These are phyloP conservation scores for Mobula hypostoma DNA, from an alignment of 2,113 vertebrate genomes.

Conservation along the genomic window DNA sequence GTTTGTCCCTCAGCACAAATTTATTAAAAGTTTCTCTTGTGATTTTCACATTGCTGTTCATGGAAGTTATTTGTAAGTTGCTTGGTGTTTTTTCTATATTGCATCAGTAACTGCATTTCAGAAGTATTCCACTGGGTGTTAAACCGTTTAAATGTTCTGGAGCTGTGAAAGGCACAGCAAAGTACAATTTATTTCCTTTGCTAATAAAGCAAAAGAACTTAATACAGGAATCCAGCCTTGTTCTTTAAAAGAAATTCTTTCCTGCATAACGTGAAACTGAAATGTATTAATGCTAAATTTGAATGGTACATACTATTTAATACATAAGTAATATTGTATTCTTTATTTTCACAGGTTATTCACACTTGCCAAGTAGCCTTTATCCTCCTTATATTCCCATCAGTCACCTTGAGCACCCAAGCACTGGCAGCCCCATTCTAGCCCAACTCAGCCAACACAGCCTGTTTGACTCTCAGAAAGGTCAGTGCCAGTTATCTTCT, in stretches of 20 bases:
- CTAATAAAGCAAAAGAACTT: neutral
- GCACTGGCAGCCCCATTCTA: slow-evolving; percentile 59
- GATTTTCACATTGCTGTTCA: neutral
- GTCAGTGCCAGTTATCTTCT: slow-evolving; percentile 54
- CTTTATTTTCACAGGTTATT: slow-evolving; percentile 67
- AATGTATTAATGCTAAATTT: neutral
- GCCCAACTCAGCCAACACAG: slow-evolving; percentile 78
- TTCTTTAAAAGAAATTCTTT: neutral
- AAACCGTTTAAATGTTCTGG: neutral
- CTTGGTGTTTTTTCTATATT: neutral
- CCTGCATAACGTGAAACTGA: neutral
- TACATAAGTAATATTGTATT: neutral
- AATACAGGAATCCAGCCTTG: neutral
- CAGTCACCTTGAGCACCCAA: slow-evolving; percentile 78
- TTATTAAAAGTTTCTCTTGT: no score
- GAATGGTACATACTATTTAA: neutral
- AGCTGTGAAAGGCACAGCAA: neutral
- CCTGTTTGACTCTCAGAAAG: slow-evolving; percentile 88
- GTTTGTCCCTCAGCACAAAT: neutral
- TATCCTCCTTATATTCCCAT: slow-evolving; percentile 85
- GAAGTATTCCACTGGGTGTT: neutral
- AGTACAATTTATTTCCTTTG: neutral
- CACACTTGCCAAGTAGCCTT: slow-evolving; percentile 75
- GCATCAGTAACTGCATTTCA: neutral
- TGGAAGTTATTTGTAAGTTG: neutral